Percentiles rank a stretch among this genome's conserved stretches.
These are phyloP conservation scores for Rhynchonema sp. DNA, from an alignment of 2,888 invertebrate genomes.

Conservation along the genomic window DNA sequence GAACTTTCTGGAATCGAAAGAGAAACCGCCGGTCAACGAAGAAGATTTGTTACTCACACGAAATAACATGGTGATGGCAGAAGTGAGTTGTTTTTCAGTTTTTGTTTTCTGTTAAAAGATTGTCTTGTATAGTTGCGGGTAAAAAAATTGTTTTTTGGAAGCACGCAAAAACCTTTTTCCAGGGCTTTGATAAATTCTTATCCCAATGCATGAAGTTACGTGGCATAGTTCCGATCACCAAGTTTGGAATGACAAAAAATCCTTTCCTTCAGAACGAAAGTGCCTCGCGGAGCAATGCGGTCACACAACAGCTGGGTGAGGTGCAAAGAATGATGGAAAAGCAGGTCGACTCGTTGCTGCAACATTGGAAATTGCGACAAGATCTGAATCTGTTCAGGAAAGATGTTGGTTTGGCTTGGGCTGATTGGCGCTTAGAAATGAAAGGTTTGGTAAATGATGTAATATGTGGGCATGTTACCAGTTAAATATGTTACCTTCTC, in stretches of 20 bases:
- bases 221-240: too few relatives aligned
- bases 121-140: background rate
- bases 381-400: slow-evolving; percentile 29
- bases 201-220: too few relatives aligned
- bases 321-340: slow-evolving; percentile 28
- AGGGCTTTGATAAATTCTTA: too few relatives aligned
- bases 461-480: too few relatives aligned
- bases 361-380: slow-evolving; percentile 35
- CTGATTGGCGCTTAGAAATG: too few relatives aligned
- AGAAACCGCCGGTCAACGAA: slow-evolving; percentile 50
- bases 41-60: slow-evolving; percentile 40
- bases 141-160: too few relatives aligned
- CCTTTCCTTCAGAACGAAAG: slow-evolving; percentile 3
- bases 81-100: slow-evolving; percentile 27
- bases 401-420: slow-evolving; percentile 11
- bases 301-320: slow-evolving; percentile 3
- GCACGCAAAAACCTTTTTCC: too few relatives aligned
- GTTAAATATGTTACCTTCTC: too few relatives aligned
- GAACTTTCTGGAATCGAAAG: slow-evolving; percentile 65
- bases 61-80: slow-evolving; percentile 84
- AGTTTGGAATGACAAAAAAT: too few relatives aligned
- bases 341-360: slow-evolving; percentile 33
- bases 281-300: background rate
- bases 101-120: background rate
- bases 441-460: too few relatives aligned